Evolutionary conservation across 2,888 invertebrate species (phyloP), one percentile per base, ranked within the genome.

Genomic region (Lasius fuliginosus): DNA sequence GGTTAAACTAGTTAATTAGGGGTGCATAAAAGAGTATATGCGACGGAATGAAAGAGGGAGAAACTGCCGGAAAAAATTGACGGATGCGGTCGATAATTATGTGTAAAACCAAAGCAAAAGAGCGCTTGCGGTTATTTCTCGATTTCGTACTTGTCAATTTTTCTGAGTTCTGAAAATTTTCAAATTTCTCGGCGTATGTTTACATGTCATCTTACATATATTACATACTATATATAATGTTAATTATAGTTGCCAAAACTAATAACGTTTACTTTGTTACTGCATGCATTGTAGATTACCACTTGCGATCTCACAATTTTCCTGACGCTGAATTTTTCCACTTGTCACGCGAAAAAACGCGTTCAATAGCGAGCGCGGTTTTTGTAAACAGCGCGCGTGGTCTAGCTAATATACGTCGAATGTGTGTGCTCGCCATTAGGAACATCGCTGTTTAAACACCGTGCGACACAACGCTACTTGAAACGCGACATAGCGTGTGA

Each of bases 391-490:
- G 33, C 33, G 33, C 79, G 33, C 79, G n/a, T 53, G 12, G 36
- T 23, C 60, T 46, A 27, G 18, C 71, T 46, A 33, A 81, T 81
- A 62, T 49, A 4, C 42, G 58, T 69, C 71, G 79, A 69, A 69
- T 71, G 79, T 40, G 53, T 58, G 23, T 46, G 46, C 46, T 60
- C 46, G 71, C 60, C 71, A 81, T 81, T 81, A 81, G 71, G 33
- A 68, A 23, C 33, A 58, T 71, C 33, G 46, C 40, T 46, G 46
- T 81, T 81, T 81, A 81, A 81, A 81, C 60, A 71, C 60, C 60
- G 46, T 53, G 60, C 79, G 46, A 81, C 71, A 71, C 71, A 46
- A 60, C 71, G 71, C 58, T 71, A 79, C 79, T 79, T 79, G 73
- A 79, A 79, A 79, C 60, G 23, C 71, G 46, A 79, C 71, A 46